phyloP scores from a whole-genome alignment of 2,113 vertebrate species.

The Uropsilus gracilis region DNA sequence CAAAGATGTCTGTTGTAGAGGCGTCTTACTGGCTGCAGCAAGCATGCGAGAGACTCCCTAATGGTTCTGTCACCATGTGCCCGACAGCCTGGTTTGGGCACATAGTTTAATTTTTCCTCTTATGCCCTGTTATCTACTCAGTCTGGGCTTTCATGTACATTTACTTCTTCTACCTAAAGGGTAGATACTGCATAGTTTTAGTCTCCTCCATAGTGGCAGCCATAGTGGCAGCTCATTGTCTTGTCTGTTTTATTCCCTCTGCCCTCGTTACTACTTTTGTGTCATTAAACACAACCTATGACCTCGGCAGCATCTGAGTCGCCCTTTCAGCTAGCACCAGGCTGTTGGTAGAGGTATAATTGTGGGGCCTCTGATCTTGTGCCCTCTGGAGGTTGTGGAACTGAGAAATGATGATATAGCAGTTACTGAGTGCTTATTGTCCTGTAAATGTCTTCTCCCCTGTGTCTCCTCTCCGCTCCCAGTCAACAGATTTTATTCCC shows the following conservation, averaged over 20 bases:
- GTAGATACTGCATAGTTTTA: neutral
- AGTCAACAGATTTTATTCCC: neutral
- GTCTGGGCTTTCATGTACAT: neutral
- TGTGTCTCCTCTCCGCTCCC: neutral
- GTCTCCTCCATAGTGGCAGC: neutral
- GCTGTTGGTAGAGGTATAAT: neutral
- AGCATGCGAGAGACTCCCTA: neutral
- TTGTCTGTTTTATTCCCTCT: neutral
- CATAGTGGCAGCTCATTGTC: neutral
- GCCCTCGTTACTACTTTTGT: neutral
- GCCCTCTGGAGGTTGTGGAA: neutral
- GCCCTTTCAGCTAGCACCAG: rapidly evolving
- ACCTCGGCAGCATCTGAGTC: neutral
- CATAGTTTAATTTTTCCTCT: neutral
- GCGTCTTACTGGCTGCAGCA: neutral
- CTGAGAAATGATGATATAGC: neutral
- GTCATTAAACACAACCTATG: neutral
- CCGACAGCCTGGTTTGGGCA: neutral
- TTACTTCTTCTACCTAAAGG: neutral
- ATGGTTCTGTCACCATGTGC: neutral
- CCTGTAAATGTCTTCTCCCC: neutral
- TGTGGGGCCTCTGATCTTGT: neutral
- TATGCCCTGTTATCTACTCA: neutral
- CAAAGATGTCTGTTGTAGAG: neutral
- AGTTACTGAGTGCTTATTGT: neutral